Conservation (phyloP, 2,113 vertebrate species). For the Thamnaconus septentrionalis region DNA sequence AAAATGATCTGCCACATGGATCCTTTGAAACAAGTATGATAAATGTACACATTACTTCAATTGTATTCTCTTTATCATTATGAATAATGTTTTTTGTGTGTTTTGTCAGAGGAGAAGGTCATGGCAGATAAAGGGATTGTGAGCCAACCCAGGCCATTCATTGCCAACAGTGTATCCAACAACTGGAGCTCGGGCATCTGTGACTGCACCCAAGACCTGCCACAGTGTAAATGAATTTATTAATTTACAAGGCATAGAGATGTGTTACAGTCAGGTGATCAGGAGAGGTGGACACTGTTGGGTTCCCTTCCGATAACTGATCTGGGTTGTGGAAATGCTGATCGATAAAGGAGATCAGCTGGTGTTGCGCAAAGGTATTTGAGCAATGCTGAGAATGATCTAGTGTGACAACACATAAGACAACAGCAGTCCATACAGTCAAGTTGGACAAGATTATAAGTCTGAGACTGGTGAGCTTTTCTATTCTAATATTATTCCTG, state of each 20-base stretch:
- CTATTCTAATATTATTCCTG: too few relatives aligned
- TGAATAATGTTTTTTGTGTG: not conserved
- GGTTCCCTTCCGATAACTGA: too few relatives aligned
- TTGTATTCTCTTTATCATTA: too few relatives aligned
- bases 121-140: slow-evolving; percentile 26
- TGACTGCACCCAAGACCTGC: slow-evolving; percentile 58
- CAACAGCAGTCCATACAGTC: not conserved
- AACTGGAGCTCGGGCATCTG: slow-evolving; percentile 71
- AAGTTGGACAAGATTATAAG: too few relatives aligned
- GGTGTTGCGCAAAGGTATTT: not conserved
- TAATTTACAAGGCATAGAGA: not conserved
- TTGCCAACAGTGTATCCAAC: slow-evolving; percentile 12
- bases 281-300: too few relatives aligned
- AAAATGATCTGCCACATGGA: too few relatives aligned
- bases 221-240: slow-evolving; percentile 51
- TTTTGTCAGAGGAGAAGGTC: not conserved
- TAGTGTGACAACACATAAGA: not conserved
- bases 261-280: not conserved
- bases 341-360: not conserved
- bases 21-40: not conserved
- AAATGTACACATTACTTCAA: not conserved
- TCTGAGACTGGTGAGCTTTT: too few relatives aligned
- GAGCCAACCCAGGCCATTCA: slow-evolving; percentile 46
- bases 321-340: too few relatives aligned
- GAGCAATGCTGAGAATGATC: not conserved